Evolutionary conservation across 2,113 vertebrate species (phyloP), one percentile per base, ranked within the genome.

Genomic region (Psittacula cyanocephala): DNA sequence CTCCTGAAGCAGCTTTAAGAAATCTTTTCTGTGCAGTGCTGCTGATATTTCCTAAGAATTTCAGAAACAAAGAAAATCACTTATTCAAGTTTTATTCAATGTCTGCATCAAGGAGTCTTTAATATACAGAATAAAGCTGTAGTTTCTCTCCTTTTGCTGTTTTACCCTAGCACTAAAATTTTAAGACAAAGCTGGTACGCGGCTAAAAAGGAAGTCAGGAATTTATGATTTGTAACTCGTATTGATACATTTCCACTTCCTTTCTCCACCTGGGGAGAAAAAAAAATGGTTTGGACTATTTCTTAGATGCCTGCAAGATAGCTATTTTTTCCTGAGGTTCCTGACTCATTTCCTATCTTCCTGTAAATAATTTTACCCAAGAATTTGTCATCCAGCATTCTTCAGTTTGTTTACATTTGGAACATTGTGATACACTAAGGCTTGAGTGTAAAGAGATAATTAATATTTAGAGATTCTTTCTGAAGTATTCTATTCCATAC

Each of bases 321-420:
- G 39, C 76, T 95, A 88, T 68, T 90, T 96, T 97, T 95, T 93
- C 78, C 91, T 85, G 81, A 86, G 64, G 63, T 83, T 94, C n/a
- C 64, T 97, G 82, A 96, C 78, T 96, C 92, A 97, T 92, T 97
- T 97, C 96, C 97, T 96, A 89, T 84, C 95, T 97, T 96, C 94
- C 93, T 96, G 92, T 84, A 94, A 74, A 92, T 95, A 72, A 71
- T 92, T 97, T 96, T 86, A 57, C 22, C 29, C 86, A 88, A 94
- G 76, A 89, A 84, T 95, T 91, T 91, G 55, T 95, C 91, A 88
- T 94, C 74, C 80, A 86, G 29, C 82, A 33, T 94, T 95, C 44
- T 84, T 78, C 13, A 23, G 49, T 87, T 57, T 59, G 75, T 96
- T 88, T 95, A 84, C 55, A 52, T 91, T 93, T 12, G 27, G 63